Evolutionary conservation across 1,140 invertebrate species (phyloP).

Genomic region (Pentalonia nigronervosa): DNA sequence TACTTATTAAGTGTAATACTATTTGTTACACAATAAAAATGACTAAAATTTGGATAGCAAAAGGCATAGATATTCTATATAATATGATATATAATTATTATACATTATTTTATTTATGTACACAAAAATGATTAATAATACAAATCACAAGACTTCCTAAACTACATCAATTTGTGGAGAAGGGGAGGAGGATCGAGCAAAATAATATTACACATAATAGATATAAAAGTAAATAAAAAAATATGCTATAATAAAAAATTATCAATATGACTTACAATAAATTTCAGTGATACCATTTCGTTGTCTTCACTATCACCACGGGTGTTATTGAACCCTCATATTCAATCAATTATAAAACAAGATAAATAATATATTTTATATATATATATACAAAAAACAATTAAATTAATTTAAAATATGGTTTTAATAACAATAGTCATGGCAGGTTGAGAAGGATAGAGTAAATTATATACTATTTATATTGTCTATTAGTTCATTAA

Average conservation of each 20-base stretch:
- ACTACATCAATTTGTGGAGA: neutral
- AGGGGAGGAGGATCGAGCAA: conserved; percentile 13
- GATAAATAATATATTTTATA: conserved; percentile 42
- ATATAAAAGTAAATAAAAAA: conserved; percentile 53
- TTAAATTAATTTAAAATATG: conserved; percentile 30
- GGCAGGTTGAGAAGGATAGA: conserved; percentile 21
- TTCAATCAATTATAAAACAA: conserved; percentile 37
- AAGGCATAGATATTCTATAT: neutral
- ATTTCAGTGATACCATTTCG: conserved; percentile 52
- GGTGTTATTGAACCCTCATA: conserved; percentile 24
- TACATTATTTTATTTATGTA: conserved; percentile 14
- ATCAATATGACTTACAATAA: conserved; percentile 19
- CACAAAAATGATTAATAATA: conserved; percentile 32
- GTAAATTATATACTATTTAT: neutral
- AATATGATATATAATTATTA: conserved; percentile 19
- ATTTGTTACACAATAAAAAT: conserved; percentile 30
- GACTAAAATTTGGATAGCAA: conserved; percentile 14
- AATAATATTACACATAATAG: conserved; percentile 10
- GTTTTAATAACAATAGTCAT: conserved; percentile 46
- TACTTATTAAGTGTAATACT: conserved; percentile 7
- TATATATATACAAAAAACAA: neutral
- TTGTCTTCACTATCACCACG: conserved; percentile 46
- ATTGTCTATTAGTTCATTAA: conserved; percentile 16
- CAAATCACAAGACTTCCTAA: conserved; percentile 37
- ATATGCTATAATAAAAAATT: conserved; percentile 42